These are phyloP conservation scores for Druon quercuslanigerum DNA, from an alignment of 1,140 invertebrate genomes.

Conservation along the genomic window DNA sequence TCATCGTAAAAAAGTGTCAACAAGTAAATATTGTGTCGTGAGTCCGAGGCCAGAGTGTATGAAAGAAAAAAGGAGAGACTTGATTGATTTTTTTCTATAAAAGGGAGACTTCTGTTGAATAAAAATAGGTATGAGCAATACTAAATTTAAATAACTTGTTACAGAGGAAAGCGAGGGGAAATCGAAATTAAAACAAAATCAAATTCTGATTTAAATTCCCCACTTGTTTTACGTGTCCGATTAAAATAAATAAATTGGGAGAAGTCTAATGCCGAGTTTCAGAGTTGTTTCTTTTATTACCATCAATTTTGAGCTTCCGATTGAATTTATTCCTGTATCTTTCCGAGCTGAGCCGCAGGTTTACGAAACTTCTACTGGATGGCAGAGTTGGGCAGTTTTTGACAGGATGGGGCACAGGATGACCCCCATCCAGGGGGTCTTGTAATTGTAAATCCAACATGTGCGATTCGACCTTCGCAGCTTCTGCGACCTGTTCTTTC, in stretches of 20 bases:
- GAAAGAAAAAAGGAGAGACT: too few relatives aligned
- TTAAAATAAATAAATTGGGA: not conserved
- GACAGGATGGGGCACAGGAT: constrained; percentile 41
- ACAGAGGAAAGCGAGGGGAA: too few relatives aligned
- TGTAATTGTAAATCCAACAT: constrained; percentile 55
- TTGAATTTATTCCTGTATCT: constrained; percentile 57
- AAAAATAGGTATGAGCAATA: too few relatives aligned
- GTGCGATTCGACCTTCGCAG: constrained; percentile 32
- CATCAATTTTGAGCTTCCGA: constrained; percentile 58
- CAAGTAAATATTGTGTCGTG: too few relatives aligned
- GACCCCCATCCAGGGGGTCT: constrained; percentile 52
- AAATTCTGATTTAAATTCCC: not conserved
- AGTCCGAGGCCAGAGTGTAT: too few relatives aligned
- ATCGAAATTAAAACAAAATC: not conserved
- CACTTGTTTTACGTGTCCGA: not conserved
- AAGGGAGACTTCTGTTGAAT: too few relatives aligned
- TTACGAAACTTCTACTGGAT: constrained; percentile 43
- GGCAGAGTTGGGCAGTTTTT: constrained; percentile 54
- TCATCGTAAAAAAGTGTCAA: too few relatives aligned
- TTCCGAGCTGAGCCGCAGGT: constrained; percentile 54
- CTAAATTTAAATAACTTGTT: too few relatives aligned
- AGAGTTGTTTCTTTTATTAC: constrained; percentile 40
- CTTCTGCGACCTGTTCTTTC: constrained; percentile 17
- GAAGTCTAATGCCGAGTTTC: not conserved
- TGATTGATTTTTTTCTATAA: too few relatives aligned